These are phyloP conservation scores for Oikopleura dioica DNA, from an alignment of 23 tunicate species.

Conservation along the genomic window DNA sequence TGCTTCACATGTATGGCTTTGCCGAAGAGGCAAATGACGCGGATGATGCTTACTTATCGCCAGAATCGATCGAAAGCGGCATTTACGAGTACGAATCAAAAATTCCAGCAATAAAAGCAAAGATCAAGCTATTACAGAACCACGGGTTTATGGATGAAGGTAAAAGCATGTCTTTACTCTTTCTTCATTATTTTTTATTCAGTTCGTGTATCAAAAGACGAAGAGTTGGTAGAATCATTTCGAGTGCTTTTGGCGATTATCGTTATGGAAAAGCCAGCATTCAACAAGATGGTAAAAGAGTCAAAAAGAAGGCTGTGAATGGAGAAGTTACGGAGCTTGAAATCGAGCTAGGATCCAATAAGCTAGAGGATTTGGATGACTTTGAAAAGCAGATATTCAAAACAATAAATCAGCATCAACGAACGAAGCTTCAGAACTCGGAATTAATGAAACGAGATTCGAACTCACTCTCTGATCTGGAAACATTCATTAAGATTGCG, in stretches of 20 bases:
- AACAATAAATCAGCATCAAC: no score
- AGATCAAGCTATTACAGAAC: not conserved
- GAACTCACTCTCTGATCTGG: no score
- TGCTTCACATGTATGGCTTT: not conserved
- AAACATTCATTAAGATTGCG: no score
- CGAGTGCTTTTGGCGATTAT: not conserved
- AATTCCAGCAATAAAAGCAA: not conserved
- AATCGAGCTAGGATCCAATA: not conserved
- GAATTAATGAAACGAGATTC: no score
- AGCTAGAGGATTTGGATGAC: not conserved
- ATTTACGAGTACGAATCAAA: not conserved
- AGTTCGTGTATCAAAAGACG: not conserved
- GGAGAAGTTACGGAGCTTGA: not conserved
- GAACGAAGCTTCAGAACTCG: no score
- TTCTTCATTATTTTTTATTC: not conserved
- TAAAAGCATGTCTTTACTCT: not conserved
- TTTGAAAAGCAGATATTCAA: not conserved
- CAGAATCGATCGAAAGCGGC: not conserved
- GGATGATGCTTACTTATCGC: not conserved
- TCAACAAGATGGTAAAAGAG: not conserved
- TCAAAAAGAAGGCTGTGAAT: not conserved
- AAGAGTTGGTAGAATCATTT: not conserved
- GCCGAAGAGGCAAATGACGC: not conserved
- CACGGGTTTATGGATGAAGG: not conserved
- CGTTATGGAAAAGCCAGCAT: not conserved